A percentile compares a stretch with the other conserved stretches of the same genome.
Conservation (phyloP, 2,888 invertebrate genomes). For the Cephus rjabovi region DNA sequence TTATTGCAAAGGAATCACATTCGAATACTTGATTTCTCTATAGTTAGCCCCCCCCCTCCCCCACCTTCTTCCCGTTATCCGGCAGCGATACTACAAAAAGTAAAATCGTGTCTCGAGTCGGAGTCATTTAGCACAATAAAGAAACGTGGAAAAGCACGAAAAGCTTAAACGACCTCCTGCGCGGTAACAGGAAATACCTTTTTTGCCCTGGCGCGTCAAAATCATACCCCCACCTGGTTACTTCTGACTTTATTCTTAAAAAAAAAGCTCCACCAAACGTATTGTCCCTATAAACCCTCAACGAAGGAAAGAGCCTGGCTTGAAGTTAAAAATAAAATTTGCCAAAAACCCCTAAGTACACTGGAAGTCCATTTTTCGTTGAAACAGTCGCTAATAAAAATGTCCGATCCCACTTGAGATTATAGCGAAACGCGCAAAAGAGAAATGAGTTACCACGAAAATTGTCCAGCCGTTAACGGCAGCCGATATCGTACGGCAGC, state of each 20-base stretch:
- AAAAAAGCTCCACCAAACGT: background rate
- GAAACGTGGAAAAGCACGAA: background rate
- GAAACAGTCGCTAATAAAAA: background rate
- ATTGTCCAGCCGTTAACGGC: background rate
- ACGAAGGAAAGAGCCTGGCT: background rate
- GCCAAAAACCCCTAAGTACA: background rate
- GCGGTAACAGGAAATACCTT: background rate
- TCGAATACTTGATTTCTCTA: background rate
- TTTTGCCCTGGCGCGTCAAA: background rate
- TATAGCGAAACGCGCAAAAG: background rate
- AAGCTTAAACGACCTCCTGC: background rate
- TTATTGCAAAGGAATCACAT: background rate
- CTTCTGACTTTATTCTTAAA: background rate
- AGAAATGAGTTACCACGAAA: background rate
- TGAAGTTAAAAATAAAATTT: background rate
- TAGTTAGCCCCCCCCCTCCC: too few relatives aligned
- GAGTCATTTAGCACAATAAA: background rate
- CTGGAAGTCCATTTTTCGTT: background rate
- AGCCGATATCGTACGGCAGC: background rate
- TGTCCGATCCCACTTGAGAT: background rate
- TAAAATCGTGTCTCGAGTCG: background rate
- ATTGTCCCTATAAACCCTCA: background rate
- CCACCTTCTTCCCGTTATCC: background rate
- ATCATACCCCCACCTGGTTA: background rate
- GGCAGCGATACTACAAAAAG: background rate